Percentiles rank a stretch among this genome's conserved stretches.
phyloP scores from a whole-genome alignment of 1,140 invertebrate genomes.

The Neodiprion lecontei region DNA sequence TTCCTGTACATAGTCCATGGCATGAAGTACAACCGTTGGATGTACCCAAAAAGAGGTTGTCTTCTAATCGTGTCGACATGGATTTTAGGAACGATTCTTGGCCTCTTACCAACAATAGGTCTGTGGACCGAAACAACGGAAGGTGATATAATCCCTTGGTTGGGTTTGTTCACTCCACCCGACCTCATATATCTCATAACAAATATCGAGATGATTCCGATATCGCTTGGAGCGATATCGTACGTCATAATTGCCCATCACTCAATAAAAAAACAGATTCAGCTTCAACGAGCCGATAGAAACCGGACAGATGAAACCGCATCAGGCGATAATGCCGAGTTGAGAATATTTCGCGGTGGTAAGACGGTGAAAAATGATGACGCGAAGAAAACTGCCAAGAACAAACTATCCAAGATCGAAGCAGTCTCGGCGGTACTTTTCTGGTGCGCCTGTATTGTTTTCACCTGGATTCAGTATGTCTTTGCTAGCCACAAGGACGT shows the following conservation, averaged over 20 bases:
- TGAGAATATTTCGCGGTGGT: too few relatives aligned
- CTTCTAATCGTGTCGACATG: conserved; percentile 61
- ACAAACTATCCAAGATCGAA: conserved; percentile 61
- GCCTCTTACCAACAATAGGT: conserved; percentile 63
- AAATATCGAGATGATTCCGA: conserved; percentile 60
- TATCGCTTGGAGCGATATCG: conserved; percentile 59
- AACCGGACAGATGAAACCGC: too few relatives aligned
- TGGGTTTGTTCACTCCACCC: conserved; percentile 60
- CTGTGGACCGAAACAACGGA: conserved; percentile 59
- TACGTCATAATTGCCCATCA: conserved; percentile 63
- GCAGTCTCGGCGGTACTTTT: conserved; percentile 63
- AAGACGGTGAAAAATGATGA: neutral
- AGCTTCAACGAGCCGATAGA: conserved; percentile 46
- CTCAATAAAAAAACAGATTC: conserved; percentile 59
- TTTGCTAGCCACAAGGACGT: conserved; percentile 60
- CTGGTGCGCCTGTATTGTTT: conserved; percentile 62
- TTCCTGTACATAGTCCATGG: conserved; percentile 68
- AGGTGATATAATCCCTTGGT: conserved; percentile 59
- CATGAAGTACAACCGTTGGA: conserved; percentile 64
- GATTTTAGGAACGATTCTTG: conserved; percentile 63
- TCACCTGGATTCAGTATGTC: conserved; percentile 60
- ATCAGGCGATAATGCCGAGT: too few relatives aligned
- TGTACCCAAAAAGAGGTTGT: conserved; percentile 49
- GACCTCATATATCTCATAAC: conserved; percentile 61
- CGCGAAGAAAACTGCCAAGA: neutral